Evolutionary conservation across 1,140 invertebrate genomes (phyloP).

Genomic region (Anastatus disparis): DNA sequence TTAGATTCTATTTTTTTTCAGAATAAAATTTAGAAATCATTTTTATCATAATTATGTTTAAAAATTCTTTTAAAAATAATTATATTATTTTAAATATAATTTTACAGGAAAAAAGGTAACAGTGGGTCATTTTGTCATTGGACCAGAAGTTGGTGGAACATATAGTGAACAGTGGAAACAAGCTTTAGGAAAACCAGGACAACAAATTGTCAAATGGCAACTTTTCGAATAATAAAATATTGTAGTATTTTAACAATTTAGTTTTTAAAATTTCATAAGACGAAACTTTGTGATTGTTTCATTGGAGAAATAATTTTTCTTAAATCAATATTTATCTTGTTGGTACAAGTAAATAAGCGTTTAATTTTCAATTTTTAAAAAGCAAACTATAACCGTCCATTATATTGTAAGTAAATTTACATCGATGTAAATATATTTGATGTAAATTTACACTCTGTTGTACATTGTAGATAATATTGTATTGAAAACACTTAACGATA

Average conservation of each 20-base stretch:
- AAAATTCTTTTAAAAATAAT: neutral
- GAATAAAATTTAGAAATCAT: too few relatives aligned
- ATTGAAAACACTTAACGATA: constrained; percentile 8
- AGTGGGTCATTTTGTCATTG: constrained; percentile 67
- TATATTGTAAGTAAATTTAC: constrained; percentile 19
- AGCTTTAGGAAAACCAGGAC: constrained; percentile 61
- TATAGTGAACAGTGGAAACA: constrained; percentile 65
- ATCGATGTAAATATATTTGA: too few relatives aligned
- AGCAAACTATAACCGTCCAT: constrained; percentile 32
- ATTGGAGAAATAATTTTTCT: neutral
- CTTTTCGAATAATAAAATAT: constrained; percentile 55
- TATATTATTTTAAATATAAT: constrained; percentile 1
- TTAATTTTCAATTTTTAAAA: neutral
- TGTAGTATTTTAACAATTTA: too few relatives aligned
- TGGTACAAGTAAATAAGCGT: neutral
- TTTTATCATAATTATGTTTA: too few relatives aligned
- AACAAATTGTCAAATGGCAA: constrained; percentile 63
- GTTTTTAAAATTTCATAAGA: too few relatives aligned
- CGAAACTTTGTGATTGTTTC: neutral
- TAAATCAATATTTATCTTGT: neutral
- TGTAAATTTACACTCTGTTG: constrained; percentile 12
- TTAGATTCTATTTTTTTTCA: neutral
- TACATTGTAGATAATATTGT: constrained; percentile 25
- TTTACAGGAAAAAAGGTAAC: constrained; percentile 69
- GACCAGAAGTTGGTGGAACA: constrained; percentile 61